Evolutionary conservation across 2,888 invertebrate species (phyloP).

Genomic region (Harpalus rubripes): DNA sequence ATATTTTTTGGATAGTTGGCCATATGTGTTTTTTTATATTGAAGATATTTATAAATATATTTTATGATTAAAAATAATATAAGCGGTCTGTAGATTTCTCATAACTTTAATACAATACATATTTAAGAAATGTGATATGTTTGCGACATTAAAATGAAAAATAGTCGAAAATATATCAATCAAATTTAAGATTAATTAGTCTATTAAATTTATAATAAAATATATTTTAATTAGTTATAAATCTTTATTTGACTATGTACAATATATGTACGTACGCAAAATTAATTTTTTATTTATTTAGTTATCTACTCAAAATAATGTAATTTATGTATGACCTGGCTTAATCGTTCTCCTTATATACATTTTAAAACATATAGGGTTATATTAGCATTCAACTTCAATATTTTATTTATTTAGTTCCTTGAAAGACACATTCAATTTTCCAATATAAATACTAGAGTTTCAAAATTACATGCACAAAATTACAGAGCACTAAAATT

Average conservation of each 20-base stretch:
- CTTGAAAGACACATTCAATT: no score
- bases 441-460: no score
- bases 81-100: neutral
- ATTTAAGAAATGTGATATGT: neutral
- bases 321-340: no score
- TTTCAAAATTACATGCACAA: no score
- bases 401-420: no score
- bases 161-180: constrained; percentile 2
- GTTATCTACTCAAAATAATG: neutral
- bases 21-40: neutral
- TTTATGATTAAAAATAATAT: neutral
- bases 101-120: neutral
- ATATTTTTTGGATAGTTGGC: neutral
- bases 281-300: neutral
- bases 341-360: no score
- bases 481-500: no score
- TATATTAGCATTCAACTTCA: no score
- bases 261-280: neutral
- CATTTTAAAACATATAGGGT: no score
- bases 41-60: neutral
- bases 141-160: constrained; percentile 11
- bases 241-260: neutral
- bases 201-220: constrained; percentile 44
- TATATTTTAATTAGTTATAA: constrained; percentile 26
- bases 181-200: constrained; percentile 41